Conservation (phyloP, 2,888 invertebrate genomes). For the Hoplodrina ambigua region DNA sequence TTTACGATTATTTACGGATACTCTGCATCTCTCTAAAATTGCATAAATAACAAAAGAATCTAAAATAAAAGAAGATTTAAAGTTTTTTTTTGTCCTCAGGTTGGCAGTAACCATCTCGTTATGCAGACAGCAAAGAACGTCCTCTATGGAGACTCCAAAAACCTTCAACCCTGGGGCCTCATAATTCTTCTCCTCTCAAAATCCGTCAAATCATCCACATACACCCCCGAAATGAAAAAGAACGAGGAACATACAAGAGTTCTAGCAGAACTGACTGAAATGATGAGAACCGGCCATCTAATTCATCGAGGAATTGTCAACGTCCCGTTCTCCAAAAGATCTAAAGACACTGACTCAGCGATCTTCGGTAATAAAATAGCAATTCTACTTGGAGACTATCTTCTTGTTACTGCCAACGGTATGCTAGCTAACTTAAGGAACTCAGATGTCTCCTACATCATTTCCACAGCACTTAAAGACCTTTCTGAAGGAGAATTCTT, state of each 20-base stretch:
- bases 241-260: constrained; percentile 87
- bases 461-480: constrained; percentile 95
- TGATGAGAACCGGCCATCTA: constrained; percentile 96
- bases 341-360: constrained; percentile 92
- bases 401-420: constrained; percentile 94
- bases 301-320: constrained; percentile 93
- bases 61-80: no score
- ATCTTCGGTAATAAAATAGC: constrained; percentile 97
- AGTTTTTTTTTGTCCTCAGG: constrained; percentile 74
- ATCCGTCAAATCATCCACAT: constrained; percentile 91
- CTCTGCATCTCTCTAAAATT: no score
- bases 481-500: constrained; percentile 96
- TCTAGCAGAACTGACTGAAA: constrained; percentile 94
- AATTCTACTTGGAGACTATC: constrained; percentile 95
- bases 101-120: constrained; percentile 96
- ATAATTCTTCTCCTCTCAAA: constrained; percentile 95
- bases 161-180: constrained; percentile 96
- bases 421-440: constrained; percentile 94
- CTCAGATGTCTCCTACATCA: constrained; percentile 94
- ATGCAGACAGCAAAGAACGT: constrained; percentile 96
- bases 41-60: no score
- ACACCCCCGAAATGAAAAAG: constrained; percentile 91
- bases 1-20: no score
- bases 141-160: constrained; percentile 95
- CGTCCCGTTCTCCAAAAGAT: constrained; percentile 88